Evolutionary conservation across 2,888 invertebrate species (phyloP).

Genomic region (Nephrotoma guestfalica): DNA sequence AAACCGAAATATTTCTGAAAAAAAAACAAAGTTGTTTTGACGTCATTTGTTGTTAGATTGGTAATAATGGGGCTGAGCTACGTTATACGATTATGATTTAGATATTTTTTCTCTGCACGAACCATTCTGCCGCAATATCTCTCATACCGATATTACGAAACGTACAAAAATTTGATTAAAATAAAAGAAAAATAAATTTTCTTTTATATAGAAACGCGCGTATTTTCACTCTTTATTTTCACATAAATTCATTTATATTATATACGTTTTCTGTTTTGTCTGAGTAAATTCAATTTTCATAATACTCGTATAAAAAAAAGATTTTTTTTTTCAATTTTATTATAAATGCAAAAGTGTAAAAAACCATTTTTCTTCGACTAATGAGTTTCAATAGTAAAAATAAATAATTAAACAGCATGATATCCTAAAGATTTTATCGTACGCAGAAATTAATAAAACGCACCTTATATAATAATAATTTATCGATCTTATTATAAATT

Average conservation of each 20-base stretch:
- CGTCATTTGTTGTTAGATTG: not conserved
- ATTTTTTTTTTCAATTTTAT: not conserved
- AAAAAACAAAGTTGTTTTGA: not conserved
- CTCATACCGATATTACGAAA: not conserved
- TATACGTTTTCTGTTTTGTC: not conserved
- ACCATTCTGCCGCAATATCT: not conserved
- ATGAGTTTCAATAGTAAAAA: not conserved
- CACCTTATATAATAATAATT: not conserved
- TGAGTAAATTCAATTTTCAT: not conserved
- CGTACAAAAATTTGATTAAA: not conserved
- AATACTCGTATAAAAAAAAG: not conserved
- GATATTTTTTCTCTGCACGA: not conserved
- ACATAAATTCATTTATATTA: not conserved
- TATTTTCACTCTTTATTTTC: not conserved
- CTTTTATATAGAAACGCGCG: not conserved
- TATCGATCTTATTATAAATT: not conserved
- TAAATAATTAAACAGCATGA: not conserved
- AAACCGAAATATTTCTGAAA: not conserved
- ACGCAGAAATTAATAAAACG: not conserved
- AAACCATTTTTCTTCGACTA: not conserved
- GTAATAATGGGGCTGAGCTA: too few relatives aligned
- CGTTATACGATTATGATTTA: not conserved
- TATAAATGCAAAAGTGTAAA: not conserved
- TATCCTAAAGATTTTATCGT: not conserved
- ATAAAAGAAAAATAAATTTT: not conserved